Percentiles rank a stretch among this genome's conserved stretches.
These are phyloP conservation scores for Pipistrellus pygmaeus DNA, from an alignment of 2,797 vertebrate species.

Conservation along the genomic window DNA sequence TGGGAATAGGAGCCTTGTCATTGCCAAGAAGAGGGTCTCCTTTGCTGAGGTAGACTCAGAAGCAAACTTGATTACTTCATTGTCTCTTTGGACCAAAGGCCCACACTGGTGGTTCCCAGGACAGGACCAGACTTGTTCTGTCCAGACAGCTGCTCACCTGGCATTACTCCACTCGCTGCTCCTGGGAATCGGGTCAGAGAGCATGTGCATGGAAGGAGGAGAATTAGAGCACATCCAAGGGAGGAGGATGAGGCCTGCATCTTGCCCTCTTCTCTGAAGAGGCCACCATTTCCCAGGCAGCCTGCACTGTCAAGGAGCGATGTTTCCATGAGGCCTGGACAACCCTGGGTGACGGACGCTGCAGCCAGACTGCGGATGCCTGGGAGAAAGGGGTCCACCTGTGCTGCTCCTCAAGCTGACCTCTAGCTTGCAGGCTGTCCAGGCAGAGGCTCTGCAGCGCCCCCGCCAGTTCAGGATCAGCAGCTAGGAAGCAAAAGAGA, in stretches of 20 bases:
- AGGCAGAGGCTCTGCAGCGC: not conserved
- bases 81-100: not conserved
- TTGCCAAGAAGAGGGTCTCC: not conserved
- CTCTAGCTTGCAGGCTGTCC: not conserved
- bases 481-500: conserved; percentile 3
- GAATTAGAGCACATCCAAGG: not conserved
- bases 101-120: not conserved
- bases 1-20: not conserved
- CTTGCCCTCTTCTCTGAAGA: not conserved
- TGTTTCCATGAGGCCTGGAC: not conserved
- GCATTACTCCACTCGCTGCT: not conserved
- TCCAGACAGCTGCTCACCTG: not conserved
- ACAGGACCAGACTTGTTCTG: not conserved
- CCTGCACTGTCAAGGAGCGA: not conserved
- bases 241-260: not conserved
- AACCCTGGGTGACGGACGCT: not conserved
- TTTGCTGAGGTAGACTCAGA: not conserved
- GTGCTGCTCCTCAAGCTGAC: not conserved
- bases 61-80: not conserved
- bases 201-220: not conserved
- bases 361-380: not conserved
- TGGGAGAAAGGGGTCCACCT: not conserved
- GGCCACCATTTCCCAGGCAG: not conserved
- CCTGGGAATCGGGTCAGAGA: not conserved
- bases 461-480: not conserved